Base-by-base conservation (phyloP, 2,797 vertebrate genomes). In the Melanotaenia nigrans region DNA sequence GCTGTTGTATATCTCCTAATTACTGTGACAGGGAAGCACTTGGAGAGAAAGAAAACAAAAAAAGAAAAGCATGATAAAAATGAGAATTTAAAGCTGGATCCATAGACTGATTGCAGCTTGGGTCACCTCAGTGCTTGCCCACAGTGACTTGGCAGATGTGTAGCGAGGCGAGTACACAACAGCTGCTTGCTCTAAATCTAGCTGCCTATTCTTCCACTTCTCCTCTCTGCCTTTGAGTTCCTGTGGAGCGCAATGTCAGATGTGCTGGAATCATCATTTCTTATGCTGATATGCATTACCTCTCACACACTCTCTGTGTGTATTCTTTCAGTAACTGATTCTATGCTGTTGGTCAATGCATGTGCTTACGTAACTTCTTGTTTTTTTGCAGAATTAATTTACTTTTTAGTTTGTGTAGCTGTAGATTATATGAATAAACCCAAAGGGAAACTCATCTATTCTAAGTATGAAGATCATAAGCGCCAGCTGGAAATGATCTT, bases 201-300 rank as follows among this genome's bases (percentile, higher is more conserved):
- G 92, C 82, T n/a, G 62, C 71, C 84, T 66, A 82, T 88, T 87
- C 87, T 88, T 76, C 70, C 68, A 70, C 30, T 80, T 78, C 86
- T 78, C 84, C 79, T 62, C 79, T 87, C 85, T 88, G 88, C 86
- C 90, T 91, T 89, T 87, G 90, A 86, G 80, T 85, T 94, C 92
- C 93, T 59, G 89, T 77, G 75, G 92, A 89, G 92, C 75, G 90
- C 92, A 92, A 90, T 91, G 93, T 93, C 93, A 94, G 89, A 88
- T 59, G 5, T 53, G 85, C 86, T 86, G 70, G 81, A 90, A 78
- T 88, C 87, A 89, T 91, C 87, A 85, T 86, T 92, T 85, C 87
- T 88, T 87, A 92, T 81, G 81, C 76, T 67, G 61, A 85, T 78
- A n/a, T 61, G 69, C 28, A 49, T 68, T 79, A 61, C 70, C 75